These are phyloP conservation scores for Macaria liturata DNA, from an alignment of 2,888 invertebrate species.

Conservation along the genomic window DNA sequence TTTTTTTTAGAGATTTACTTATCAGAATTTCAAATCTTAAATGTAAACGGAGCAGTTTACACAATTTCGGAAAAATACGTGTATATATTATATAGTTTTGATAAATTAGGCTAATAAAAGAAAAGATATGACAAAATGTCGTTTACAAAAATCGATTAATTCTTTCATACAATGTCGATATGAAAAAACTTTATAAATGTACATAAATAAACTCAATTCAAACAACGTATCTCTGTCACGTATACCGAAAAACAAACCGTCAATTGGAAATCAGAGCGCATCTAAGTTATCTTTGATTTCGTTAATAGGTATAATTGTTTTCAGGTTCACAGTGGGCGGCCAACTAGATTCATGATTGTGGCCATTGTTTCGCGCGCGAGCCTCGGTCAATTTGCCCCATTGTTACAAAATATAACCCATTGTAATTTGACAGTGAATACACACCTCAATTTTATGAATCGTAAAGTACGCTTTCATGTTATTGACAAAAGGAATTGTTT, in stretches of 20 bases:
- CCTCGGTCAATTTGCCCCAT: conserved; percentile 73
- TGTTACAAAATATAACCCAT: conserved; percentile 70
- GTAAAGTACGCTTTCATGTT: conserved; percentile 28
- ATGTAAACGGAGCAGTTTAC: too few species aligned
- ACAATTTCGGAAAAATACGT: too few species aligned
- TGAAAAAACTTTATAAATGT: too few species aligned
- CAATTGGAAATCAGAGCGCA: conserved; percentile 9
- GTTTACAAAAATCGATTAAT: too few species aligned
- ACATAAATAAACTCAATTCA: too few species aligned
- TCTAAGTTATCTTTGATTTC: conserved; percentile 54
- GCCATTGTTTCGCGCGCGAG: conserved; percentile 61
- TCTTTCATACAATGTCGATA: too few species aligned
- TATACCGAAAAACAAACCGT: conserved; percentile 1
- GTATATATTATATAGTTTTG: too few species aligned
- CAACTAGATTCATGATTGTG: conserved; percentile 73
- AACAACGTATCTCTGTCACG: not conserved
- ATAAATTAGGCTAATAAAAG: too few species aligned
- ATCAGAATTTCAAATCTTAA: too few species aligned
- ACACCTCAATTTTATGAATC: conserved; percentile 35
- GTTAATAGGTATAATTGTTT: conserved; percentile 65
- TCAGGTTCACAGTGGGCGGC: conserved; percentile 52
- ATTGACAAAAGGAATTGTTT: conserved; percentile 26
- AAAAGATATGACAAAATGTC: too few species aligned
- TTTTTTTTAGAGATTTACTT: too few species aligned
- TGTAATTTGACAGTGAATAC: conserved; percentile 57